Conservation (phyloP, 2,888 invertebrate genomes). For the Silvanus unidentatus region DNA sequence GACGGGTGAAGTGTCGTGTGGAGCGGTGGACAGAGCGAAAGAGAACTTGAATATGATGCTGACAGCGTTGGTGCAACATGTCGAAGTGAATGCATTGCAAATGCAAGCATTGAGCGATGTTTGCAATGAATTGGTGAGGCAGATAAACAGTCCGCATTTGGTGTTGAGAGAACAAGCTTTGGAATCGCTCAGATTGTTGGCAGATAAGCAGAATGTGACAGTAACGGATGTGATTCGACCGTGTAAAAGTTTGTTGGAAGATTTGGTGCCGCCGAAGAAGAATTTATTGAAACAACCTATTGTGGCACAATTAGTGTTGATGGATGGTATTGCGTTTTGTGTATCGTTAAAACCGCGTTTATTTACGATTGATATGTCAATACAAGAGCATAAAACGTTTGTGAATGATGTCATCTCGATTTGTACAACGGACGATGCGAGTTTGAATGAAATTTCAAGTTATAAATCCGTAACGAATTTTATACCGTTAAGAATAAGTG, state of each 20-base stretch:
- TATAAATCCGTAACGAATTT: constrained; percentile 86
- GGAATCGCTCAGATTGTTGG: constrained; percentile 58
- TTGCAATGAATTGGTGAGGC: constrained; percentile 80
- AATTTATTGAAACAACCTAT: constrained; percentile 89
- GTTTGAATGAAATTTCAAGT: constrained; percentile 80
- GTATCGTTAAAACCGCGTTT: constrained; percentile 85
- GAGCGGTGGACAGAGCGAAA: constrained; percentile 93
- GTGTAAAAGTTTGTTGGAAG: constrained; percentile 84
- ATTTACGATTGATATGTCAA: constrained; percentile 72
- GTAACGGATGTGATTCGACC: constrained; percentile 93
- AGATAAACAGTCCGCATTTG: constrained; percentile 89
- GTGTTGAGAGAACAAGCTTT: constrained; percentile 79
- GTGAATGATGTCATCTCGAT: constrained; percentile 80
- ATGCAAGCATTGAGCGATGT: constrained; percentile 70
- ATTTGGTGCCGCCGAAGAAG: constrained; percentile 93
- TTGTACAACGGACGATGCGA: constrained; percentile 84
- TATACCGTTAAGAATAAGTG: constrained; percentile 82
- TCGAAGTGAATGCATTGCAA: constrained; percentile 48
- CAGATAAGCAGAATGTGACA: constrained; percentile 74
- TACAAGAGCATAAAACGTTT: constrained; percentile 83
- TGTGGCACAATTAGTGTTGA: constrained; percentile 92
- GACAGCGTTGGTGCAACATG: constrained; percentile 66
- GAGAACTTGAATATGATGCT: constrained; percentile 85
- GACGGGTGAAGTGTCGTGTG: constrained; percentile 89
- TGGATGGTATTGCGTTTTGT: constrained; percentile 97